Percentiles rank a stretch among this genome's conserved stretches.
Conservation (phyloP, 2,888 invertebrate genomes). For the Thecocarcelia acutangulata region DNA sequence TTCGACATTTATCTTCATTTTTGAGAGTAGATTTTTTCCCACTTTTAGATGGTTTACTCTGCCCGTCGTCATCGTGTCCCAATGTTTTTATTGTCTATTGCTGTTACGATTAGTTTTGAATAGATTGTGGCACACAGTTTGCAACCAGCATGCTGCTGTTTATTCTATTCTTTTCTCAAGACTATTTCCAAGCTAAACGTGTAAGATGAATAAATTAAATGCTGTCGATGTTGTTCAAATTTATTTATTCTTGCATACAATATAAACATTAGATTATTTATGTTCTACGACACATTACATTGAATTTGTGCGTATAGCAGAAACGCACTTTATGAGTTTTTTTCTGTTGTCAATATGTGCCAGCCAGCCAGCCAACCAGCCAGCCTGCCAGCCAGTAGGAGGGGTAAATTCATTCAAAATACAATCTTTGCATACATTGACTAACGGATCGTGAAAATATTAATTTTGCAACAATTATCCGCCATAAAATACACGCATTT, state of each 20-base stretch:
- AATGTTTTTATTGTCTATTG: slow-evolving; percentile 23
- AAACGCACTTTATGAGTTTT: slow-evolving; percentile 45
- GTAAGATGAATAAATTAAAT: slow-evolving; percentile 47
- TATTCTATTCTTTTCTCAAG: slow-evolving; percentile 34
- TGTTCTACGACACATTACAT: slow-evolving; percentile 18
- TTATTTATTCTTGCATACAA: slow-evolving; percentile 31
- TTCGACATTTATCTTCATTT: too few species aligned
- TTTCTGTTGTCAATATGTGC: slow-evolving; percentile 22
- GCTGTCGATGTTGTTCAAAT: slow-evolving; percentile 41
- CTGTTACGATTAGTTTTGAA: slow-evolving; percentile 10
- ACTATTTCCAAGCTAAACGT: slow-evolving; percentile 45
- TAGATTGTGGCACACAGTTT: slow-evolving; percentile 35
- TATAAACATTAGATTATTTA: slow-evolving; percentile 18
- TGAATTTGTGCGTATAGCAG: slow-evolving; percentile 3
- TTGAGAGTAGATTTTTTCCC: too few species aligned
- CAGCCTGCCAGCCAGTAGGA: slow-evolving; percentile 51
- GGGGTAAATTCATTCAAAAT: slow-evolving; percentile 46
- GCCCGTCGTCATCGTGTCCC: slow-evolving; percentile 2
- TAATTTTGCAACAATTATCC: slow-evolving; percentile 58
- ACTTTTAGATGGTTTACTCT: slow-evolving; percentile 4
- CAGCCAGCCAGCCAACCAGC: too few species aligned
- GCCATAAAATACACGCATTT: slow-evolving; percentile 12
- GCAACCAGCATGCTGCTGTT: slow-evolving; percentile 16
- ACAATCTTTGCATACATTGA: slow-evolving; percentile 35
- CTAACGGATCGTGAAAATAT: slow-evolving; percentile 41